These are phyloP conservation scores for Pampus argenteus DNA, from an alignment of 2,797 vertebrate genomes.

Conservation along the genomic window DNA sequence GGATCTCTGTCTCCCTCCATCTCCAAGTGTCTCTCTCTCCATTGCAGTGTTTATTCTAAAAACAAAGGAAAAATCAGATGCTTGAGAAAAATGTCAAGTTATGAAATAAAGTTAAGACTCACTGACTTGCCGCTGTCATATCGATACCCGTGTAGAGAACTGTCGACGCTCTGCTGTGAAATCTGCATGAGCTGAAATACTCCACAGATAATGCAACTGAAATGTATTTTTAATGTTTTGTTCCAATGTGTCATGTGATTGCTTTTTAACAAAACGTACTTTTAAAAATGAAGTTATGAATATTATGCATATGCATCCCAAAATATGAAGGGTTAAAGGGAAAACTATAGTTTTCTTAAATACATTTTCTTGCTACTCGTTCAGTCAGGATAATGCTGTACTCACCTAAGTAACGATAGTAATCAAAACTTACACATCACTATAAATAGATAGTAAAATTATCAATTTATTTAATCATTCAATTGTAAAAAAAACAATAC, in stretches of 20 bases:
- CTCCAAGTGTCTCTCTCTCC: not conserved
- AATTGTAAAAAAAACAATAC: too few relatives aligned
- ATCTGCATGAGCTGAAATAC: not conserved
- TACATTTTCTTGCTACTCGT: too few relatives aligned
- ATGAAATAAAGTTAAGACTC: not conserved
- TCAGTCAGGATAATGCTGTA: too few relatives aligned
- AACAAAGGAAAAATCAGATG: slow-evolving; percentile 24
- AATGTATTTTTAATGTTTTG: not conserved
- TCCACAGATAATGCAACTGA: not conserved
- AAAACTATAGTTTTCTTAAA: too few relatives aligned
- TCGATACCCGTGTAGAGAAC: not conserved
- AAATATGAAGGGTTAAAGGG: too few relatives aligned
- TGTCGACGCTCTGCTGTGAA: not conserved
- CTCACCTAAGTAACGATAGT: too few relatives aligned
- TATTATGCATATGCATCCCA: too few relatives aligned
- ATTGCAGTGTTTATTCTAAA: slow-evolving; percentile 44
- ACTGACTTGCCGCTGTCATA: not conserved
- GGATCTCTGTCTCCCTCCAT: slow-evolving; percentile 29
- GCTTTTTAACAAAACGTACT: not conserved
- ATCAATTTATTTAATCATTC: too few relatives aligned
- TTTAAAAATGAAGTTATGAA: too few relatives aligned
- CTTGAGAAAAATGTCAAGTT: slow-evolving; percentile 15
- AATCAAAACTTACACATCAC: too few relatives aligned
- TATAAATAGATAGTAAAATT: too few relatives aligned
- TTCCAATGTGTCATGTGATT: not conserved